These are phyloP conservation scores for Catocala sponsa DNA, from an alignment of 2,888 invertebrate genomes.

Conservation along the genomic window DNA sequence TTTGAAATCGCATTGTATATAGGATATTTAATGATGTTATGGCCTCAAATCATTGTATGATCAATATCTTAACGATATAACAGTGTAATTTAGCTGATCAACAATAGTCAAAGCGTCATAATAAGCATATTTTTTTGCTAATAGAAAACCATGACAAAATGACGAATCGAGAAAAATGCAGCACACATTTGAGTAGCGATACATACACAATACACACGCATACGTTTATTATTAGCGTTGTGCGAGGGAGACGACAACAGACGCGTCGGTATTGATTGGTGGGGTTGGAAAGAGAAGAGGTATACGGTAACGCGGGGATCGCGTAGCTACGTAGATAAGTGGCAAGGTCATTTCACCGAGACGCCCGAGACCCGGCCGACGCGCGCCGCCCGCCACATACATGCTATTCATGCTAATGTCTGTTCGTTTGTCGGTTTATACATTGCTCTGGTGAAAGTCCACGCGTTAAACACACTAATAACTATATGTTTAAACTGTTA, in stretches of 20 bases:
- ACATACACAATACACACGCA: slow-evolving; percentile 50
- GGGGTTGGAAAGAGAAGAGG: slow-evolving; percentile 64
- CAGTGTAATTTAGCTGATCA: neutral
- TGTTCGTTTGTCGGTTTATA: slow-evolving; percentile 30
- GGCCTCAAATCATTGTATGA: no score
- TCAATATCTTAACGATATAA: no score
- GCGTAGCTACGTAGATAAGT: slow-evolving; percentile 73
- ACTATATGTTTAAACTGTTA: neutral
- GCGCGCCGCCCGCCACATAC: slow-evolving; percentile 43
- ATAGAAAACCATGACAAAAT: slow-evolving; percentile 52
- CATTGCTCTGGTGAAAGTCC: slow-evolving; percentile 57
- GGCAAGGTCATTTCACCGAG: slow-evolving; percentile 79
- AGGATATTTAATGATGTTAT: no score
- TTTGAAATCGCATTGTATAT: no score
- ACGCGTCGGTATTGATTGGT: slow-evolving; percentile 68
- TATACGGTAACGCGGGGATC: slow-evolving; percentile 61
- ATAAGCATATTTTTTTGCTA: slow-evolving; percentile 24
- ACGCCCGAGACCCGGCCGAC: slow-evolving; percentile 42
- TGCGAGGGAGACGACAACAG: slow-evolving; percentile 62
- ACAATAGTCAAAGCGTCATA: slow-evolving; percentile 4
- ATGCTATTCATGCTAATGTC: slow-evolving; percentile 42
- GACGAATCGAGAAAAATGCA: slow-evolving; percentile 65
- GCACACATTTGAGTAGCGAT: slow-evolving; percentile 57
- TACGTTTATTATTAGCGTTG: slow-evolving; percentile 77
- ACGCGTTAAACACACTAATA: slow-evolving; percentile 1